phyloP scores from a whole-genome alignment of 1,140 invertebrate genomes.

The Cardiocondyla obscurior region DNA sequence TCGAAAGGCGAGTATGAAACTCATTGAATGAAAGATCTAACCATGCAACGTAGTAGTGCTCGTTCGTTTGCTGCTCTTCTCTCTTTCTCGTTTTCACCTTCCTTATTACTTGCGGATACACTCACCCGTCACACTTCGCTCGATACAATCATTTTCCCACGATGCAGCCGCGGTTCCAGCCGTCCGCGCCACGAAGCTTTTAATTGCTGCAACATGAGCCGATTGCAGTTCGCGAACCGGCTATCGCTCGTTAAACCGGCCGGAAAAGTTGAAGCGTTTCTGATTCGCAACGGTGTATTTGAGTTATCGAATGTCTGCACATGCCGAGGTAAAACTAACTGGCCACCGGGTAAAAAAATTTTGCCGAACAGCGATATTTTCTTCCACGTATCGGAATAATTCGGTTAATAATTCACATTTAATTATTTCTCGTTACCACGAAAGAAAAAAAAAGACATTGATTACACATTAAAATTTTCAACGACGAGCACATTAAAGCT shows the following conservation, averaged over 20 bases:
- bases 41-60: conserved; percentile 54
- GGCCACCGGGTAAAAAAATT: not conserved
- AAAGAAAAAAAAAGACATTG: not conserved
- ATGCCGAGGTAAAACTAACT: conserved; percentile 6
- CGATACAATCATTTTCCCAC: conserved; percentile 40
- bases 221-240: conserved; percentile 63
- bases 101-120: conserved; percentile 45
- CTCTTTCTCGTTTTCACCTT: not conserved
- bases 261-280: conserved; percentile 63
- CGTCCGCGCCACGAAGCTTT: conserved; percentile 48
- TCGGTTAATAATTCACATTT: not conserved
- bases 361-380: not conserved
- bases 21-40: conserved; percentile 50
- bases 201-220: conserved; percentile 63
- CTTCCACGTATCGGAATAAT: not conserved
- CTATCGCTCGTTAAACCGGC: conserved; percentile 67
- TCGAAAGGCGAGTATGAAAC: conserved; percentile 82
- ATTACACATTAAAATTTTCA: not conserved
- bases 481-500: not conserved
- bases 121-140: conserved; percentile 18
- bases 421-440: not conserved
- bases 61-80: not conserved
- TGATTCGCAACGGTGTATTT: conserved; percentile 36
- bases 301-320: conserved; percentile 45
- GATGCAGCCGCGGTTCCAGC: conserved; percentile 55